Base-by-base conservation (phyloP, 2,888 invertebrate genomes). In the Anaspis maculata region DNA sequence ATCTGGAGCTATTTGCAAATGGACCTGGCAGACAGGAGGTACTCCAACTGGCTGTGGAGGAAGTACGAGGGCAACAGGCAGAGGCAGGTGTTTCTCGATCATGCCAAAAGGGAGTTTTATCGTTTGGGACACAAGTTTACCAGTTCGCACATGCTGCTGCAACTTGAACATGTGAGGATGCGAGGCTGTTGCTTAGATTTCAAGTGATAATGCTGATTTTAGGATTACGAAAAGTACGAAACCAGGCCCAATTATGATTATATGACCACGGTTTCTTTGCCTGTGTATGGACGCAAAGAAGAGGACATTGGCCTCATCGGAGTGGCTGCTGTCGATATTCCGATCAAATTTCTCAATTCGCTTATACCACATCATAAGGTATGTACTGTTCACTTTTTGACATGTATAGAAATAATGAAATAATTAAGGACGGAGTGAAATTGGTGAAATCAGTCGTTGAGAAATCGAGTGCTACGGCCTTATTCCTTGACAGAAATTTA, bases 1-100 rank as follows among this genome's bases (percentile, higher is more conserved):
- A 81, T 94, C 14, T 98, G 96, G 96, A 94, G 94, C 0, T 91
- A 94, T 21, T 86, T 94, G 11, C 95, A 96, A 62, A 89, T 90
- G n/a, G 94, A 96, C 63, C 73, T 88, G 37, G 84, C 87, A 46
- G 88, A 91, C 66, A 83, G 89, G 4, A 83, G 88, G 68, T 79
- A 90, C 62, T 86, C 89, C 1, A 90, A 91, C 56, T 90, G 86
- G 76, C 67, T 86, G 22, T 91, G 91, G 91, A 87, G 87, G 52
- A 78, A 82, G 55, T 76, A 81, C 30, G 88, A 89, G 60, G 77
- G 85, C 48, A 77, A 79, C 14, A 77, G 83, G 46, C 90, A 91
- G 57, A 77, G 81, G 49, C 77, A 83, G 47, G 73, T 84, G 10
- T 80, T 83, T 45, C 68, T 79, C 53, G 77, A 56, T 70, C 79